Conservation (phyloP, 1,140 invertebrate genomes). For the Drosophila tani region DNA sequence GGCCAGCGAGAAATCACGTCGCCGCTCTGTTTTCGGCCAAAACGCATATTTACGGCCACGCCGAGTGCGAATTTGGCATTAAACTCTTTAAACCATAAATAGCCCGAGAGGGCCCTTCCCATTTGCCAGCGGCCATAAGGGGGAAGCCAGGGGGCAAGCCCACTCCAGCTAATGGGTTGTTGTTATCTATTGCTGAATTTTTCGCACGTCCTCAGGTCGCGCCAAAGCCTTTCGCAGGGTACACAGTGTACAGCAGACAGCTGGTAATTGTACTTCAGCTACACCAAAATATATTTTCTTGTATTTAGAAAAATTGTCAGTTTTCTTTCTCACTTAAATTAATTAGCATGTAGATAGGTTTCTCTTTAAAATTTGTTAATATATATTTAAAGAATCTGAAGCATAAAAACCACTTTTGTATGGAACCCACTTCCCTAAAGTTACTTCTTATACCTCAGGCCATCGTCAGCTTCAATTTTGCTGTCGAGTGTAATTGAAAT, state of each 20-base stretch:
- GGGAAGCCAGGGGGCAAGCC: neutral
- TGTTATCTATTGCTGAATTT: conserved; percentile 60
- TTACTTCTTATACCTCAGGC: neutral
- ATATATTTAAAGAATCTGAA: neutral
- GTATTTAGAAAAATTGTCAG: too few relatives aligned
- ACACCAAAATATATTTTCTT: neutral
- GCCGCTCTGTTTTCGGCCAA: conserved; percentile 24
- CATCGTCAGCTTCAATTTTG: conserved; percentile 12
- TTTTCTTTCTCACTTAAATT: too few relatives aligned
- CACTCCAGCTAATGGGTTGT: conserved; percentile 25
- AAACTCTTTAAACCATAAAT: conserved; percentile 69
- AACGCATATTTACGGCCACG: conserved; percentile 33
- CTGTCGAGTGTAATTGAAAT: conserved; percentile 58
- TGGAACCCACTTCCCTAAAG: neutral
- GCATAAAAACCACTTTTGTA: neutral
- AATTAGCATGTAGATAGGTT: too few relatives aligned
- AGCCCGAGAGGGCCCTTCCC: conserved; percentile 26
- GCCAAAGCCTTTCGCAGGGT: conserved; percentile 6
- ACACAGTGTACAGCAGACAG: conserved; percentile 24
- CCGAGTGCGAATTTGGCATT: conserved; percentile 8
- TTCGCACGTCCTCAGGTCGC: conserved; percentile 48
- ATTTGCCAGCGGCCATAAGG: conserved; percentile 40
- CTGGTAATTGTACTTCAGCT: neutral
- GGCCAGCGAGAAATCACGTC: conserved; percentile 52
- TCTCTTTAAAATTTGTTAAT: neutral